phyloP scores from a whole-genome alignment of 2,888 invertebrate species.

The Drosophila differens region DNA sequence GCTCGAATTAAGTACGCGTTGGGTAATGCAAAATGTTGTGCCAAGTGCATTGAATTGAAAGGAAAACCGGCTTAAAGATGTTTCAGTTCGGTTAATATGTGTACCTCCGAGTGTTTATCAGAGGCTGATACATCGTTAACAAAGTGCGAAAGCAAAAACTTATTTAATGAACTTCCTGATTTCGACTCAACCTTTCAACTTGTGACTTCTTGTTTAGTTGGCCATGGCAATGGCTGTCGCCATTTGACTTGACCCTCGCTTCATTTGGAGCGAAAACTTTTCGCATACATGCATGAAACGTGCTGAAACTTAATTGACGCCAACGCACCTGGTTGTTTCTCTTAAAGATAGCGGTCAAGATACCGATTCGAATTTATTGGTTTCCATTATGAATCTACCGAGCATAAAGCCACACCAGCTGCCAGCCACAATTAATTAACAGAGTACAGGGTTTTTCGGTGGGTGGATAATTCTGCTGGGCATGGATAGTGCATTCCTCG shows the following conservation, averaged over 20 bases:
- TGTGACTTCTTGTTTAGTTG: constrained; percentile 37
- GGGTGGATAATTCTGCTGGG: constrained; percentile 1
- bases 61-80: constrained; percentile 22
- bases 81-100: constrained; percentile 12
- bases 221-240: constrained; percentile 35
- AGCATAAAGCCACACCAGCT: constrained; percentile 35
- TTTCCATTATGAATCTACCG: constrained; percentile 47
- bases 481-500: constrained; percentile 9
- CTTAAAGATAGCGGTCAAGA: constrained; percentile 37
- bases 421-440: constrained; percentile 63
- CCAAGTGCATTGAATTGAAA: constrained; percentile 6
- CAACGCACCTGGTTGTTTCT: constrained; percentile 24
- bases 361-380: constrained; percentile 55
- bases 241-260: constrained; percentile 53
- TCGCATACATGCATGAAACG: constrained; percentile 65
- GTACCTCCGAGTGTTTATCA: constrained; percentile 33
- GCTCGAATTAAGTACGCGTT: not conserved
- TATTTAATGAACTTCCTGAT: constrained; percentile 76
- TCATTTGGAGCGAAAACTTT: constrained; percentile 71
- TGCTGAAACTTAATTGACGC: constrained; percentile 72
- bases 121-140: constrained; percentile 47
- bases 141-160: constrained; percentile 33
- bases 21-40: not conserved
- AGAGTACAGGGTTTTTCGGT: constrained; percentile 21
- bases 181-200: constrained; percentile 59